These are phyloP conservation scores for Mesocricetus auratus DNA, from an alignment of 2,113 vertebrate genomes.

Conservation along the genomic window DNA sequence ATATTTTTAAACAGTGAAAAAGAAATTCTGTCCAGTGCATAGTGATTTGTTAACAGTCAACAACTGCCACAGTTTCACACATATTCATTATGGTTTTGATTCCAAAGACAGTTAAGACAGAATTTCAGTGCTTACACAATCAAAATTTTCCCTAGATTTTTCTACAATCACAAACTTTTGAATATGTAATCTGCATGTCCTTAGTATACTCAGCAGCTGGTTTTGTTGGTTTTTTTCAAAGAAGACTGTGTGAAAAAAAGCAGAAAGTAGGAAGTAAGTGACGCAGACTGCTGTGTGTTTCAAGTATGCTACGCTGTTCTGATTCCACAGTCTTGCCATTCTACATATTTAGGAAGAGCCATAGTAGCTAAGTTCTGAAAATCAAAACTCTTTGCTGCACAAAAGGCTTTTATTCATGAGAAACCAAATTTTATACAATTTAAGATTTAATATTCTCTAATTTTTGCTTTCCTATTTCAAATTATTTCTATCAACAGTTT, in stretches of 20 bases:
- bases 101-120: neutral
- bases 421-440: neutral
- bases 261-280: neutral
- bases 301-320: neutral
- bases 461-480: neutral
- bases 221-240: neutral
- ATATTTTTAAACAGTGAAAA: neutral
- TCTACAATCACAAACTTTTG: neutral
- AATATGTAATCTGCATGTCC: neutral
- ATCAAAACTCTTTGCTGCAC: neutral
- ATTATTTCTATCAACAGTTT: neutral
- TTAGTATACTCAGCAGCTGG: neutral
- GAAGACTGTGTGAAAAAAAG: neutral
- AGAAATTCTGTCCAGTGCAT: neutral
- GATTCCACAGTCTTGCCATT: neutral
- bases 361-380: conserved; percentile 1
- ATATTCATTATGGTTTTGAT: neutral
- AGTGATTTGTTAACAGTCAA: neutral
- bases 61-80: neutral
- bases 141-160: neutral
- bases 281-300: too few species aligned
- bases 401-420: neutral
- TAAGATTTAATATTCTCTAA: neutral
- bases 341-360: neutral
- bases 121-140: neutral